phyloP scores from a whole-genome alignment of 2,113 vertebrate species.

The Erythrocercus mccallii region DNA sequence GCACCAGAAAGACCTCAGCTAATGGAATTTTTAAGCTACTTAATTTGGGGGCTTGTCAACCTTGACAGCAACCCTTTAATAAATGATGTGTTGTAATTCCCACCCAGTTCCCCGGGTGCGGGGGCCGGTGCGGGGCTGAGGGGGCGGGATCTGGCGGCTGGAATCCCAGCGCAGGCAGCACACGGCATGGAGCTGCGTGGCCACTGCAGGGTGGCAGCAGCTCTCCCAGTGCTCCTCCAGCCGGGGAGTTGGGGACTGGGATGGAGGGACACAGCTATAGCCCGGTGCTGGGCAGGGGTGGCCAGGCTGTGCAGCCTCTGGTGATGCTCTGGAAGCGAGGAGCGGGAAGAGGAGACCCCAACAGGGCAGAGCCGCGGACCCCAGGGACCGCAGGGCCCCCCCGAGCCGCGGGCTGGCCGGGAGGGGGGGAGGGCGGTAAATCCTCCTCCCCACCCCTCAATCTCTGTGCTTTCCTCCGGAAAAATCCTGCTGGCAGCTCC shows the following conservation, averaged over 20 bases:
- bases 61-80: no score
- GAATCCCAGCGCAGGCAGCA: fast-evolving
- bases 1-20: conserved; percentile 62
- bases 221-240: not conserved
- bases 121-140: no score
- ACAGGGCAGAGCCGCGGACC: not conserved
- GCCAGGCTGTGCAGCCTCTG: not conserved
- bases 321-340: fast-evolving
- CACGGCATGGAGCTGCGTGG: not conserved
- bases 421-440: not conserved
- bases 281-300: fast-evolving
- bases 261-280: fast-evolving
- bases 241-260: not conserved
- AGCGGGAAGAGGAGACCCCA: not conserved
- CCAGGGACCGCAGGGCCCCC: no score
- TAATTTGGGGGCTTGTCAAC: no score
- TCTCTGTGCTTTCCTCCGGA: not conserved
- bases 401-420: not conserved
- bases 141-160: not conserved
- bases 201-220: not conserved
- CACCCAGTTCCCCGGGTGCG: no score
- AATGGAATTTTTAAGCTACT: conserved; percentile 67
- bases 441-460: not conserved
- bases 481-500: not conserved
- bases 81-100: no score